Evolutionary conservation across 2,797 vertebrate species (phyloP).

Genomic region (Fundulus diaphanus): DNA sequence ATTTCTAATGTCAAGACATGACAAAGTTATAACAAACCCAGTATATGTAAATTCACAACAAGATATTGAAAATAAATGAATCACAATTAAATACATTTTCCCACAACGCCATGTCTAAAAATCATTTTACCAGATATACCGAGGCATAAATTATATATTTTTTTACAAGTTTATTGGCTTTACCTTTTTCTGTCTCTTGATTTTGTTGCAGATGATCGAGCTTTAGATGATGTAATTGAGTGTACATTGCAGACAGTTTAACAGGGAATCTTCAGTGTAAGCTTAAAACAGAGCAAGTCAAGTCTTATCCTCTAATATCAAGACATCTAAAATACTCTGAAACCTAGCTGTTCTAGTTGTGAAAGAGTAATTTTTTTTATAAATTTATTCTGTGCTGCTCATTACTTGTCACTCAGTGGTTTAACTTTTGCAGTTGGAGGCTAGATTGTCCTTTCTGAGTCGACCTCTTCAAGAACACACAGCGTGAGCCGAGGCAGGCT

Average conservation of each 20-base stretch:
- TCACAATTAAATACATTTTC: not conserved
- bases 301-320: not conserved
- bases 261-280: not conserved
- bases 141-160: not conserved
- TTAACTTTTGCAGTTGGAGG: slow-evolving; percentile 2
- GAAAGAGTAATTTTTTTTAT: not conserved
- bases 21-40: too few species aligned
- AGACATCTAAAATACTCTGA: not conserved
- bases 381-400: not conserved
- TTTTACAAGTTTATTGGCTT: not conserved
- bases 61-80: not conserved
- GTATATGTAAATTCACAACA: too few species aligned
- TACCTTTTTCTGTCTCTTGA: not conserved
- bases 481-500: slow-evolving; percentile 26
- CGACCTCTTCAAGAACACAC: slow-evolving; percentile 33
- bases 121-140: not conserved
- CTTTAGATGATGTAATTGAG: not conserved
- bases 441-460: slow-evolving; percentile 19
- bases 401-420: slow-evolving; percentile 8
- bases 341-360: not conserved
- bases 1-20: too few species aligned
- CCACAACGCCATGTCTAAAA: not conserved
- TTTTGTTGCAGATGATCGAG: not conserved
- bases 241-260: not conserved
- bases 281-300: not conserved